Conservation (phyloP, 2,797 vertebrate genomes). For the Hypotaenidia philippensis region DNA sequence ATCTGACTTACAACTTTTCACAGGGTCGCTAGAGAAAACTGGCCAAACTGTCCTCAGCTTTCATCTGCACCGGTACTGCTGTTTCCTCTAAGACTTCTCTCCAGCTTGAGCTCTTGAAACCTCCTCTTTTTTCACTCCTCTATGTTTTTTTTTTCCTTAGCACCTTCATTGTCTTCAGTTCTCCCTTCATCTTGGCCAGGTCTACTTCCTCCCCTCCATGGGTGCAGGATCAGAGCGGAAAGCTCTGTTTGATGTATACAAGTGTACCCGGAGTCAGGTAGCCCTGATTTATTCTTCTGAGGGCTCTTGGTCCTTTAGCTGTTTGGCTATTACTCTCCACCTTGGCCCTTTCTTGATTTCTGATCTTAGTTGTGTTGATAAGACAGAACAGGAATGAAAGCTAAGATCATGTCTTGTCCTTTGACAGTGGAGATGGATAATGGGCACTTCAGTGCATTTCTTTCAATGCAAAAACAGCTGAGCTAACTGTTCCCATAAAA, state of each 20-base stretch:
- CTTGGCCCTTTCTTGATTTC: not conserved
- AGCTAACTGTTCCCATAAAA: constrained; percentile 61
- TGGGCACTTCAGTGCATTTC: constrained; percentile 7
- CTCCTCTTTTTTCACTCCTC: accelerated
- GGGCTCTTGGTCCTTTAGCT: not conserved
- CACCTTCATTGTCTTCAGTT: not conserved
- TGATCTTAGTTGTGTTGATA: not conserved
- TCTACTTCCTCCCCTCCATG: not conserved
- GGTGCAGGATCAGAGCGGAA: not conserved
- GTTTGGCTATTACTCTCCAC: not conserved
- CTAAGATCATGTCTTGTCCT: not conserved
- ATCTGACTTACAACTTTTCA: not conserved
- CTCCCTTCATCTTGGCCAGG: not conserved
- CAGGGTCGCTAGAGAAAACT: not conserved
- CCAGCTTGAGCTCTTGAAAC: not conserved
- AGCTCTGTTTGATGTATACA: not conserved
- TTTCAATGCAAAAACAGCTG: constrained; percentile 38
- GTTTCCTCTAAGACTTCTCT: not conserved
- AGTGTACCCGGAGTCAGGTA: not conserved
- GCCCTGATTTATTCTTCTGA: not conserved
- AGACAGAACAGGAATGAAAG: not conserved
- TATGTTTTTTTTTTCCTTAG: not conserved
- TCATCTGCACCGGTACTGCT: not conserved
- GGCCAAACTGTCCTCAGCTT: not conserved
- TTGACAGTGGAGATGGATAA: constrained; percentile 40